Base-by-base conservation (phyloP, 1,140 invertebrate species). In the Dryas iulia region DNA sequence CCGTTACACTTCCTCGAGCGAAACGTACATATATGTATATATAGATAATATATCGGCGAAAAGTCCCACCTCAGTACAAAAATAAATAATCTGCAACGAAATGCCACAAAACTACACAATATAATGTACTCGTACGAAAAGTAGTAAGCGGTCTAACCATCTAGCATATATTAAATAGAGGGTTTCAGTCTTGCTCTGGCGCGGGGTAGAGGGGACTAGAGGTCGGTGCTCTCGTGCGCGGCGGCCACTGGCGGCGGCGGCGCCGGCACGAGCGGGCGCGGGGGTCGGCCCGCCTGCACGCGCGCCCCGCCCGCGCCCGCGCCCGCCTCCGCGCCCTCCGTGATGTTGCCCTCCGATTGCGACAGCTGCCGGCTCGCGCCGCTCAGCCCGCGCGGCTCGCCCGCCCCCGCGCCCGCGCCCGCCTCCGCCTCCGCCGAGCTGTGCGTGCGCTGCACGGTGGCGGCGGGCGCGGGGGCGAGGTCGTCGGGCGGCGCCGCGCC, bases 301-400 rank as follows among this genome's bases (percentile, higher is more conserved):
- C 26, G 26, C 26, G 26, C 26, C 26, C 26, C 26, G 2, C 26
- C 53, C 88, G 87, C 26, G 87, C 87, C 0, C 83, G 79, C 31
- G 78, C 71, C 7, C 28, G 59, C 59, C 61, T 84, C 59, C 84
- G 79, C 23, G 82, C 78, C 80, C 28, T 91, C 90, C 35, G 90
- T 80, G 70, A 92, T 92, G 69, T 87, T 90, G 63, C 90, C 89
- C 66, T 92, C 90, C 10, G 90, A 92, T 72, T 92, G 89, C 64
- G 90, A 92, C 66, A 91, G 73, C 72, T 92, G 89, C 10, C 90
- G 79, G 64, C 78, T 86, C 25, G 84, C 83, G 70, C 75, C 81
- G 68, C 78, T 75, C 70, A 92, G 74, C 10, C 74, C 62, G 70
- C 86, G 86, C 7, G 78, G 81, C 69, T 86, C 85, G 5, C 87